Base-by-base conservation (phyloP, 2,888 invertebrate species). In the Ochropleura leucogaster region DNA sequence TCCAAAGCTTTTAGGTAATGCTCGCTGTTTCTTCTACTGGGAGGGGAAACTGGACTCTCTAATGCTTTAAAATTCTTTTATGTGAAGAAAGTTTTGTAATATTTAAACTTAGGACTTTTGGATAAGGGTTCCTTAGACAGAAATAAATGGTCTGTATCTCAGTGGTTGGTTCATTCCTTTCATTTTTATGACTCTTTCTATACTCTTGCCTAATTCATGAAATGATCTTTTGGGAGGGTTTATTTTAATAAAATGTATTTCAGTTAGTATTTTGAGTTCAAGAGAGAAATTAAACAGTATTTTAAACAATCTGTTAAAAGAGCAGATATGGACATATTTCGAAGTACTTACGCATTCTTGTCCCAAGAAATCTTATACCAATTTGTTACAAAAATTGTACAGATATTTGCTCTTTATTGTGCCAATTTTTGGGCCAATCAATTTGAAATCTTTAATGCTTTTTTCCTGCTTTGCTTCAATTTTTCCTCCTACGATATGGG, bases 341-440 rank as follows among this genome's bases (percentile, higher is more conserved):
- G 12, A 60, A 80, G 47, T 80, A 68, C 62, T 75, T 73, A 67
- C 53, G 63, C 63, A 73, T 69, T 68, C 62, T 53, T 72, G 59
- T 78, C 63, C 75, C 64, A 76, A 79, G 75, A 74, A 73, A 77
- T 78, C 71, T 77, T 66, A 78, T 79, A 79, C 60, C 76, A 81
- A 87, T 78, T 87, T 81, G 74, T 79, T 69, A 67, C 72, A 76
- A 77, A 79, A 78, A 79, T 68, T 85, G 83, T 77, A 73, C 70
- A 85, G 69, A 80, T 75, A 79, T 83, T 81, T 74, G 76, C 75
- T 68, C 67, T 80, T 82, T 86, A 87, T 87, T 84, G 78, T 79
- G 65, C 76, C 79, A 87, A 86, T 87, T 83, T 72, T 78, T 79
- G 78, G 76, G 47, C 72, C 84, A 86, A 86, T 86, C 86, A 80